Evolutionary conservation across 2,888 invertebrate species (phyloP).

Genomic region (Apeira syringaria): DNA sequence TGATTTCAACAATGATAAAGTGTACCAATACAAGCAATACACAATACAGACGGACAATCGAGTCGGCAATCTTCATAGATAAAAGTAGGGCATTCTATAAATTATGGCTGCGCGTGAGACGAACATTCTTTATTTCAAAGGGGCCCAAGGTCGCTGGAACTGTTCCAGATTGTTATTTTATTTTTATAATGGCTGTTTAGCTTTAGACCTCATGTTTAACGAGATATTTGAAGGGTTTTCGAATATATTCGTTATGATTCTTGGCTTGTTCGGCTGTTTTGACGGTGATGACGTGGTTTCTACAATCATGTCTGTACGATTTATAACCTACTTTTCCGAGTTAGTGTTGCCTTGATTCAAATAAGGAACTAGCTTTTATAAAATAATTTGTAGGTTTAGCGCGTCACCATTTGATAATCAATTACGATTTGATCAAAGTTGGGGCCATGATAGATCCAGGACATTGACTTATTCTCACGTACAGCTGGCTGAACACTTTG

Average conservation of each 20-base stretch:
- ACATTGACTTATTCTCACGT: too few relatives aligned
- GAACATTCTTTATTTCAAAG: conserved; percentile 58
- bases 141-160: conserved; percentile 78
- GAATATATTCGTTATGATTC: conserved; percentile 1
- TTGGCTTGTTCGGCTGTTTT: conserved; percentile 4
- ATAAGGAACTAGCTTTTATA: too few relatives aligned
- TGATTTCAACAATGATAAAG: conserved; percentile 30
- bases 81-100: conserved; percentile 71
- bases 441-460: too few relatives aligned
- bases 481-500: too few relatives aligned
- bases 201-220: conserved; percentile 38
- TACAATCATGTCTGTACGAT: too few relatives aligned
- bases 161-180: conserved; percentile 66
- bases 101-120: conserved; percentile 61
- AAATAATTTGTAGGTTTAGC: too few relatives aligned
- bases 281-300: conserved; percentile 5
- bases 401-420: too few relatives aligned
- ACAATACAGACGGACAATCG: conserved; percentile 25
- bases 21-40: conserved; percentile 17
- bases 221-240: conserved; percentile 44
- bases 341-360: too few relatives aligned
- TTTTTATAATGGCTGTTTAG: conserved; percentile 45
- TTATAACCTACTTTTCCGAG: too few relatives aligned
- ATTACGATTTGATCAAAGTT: too few relatives aligned
- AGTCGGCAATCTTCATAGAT: conserved; percentile 47